Evolutionary conservation across 2,888 invertebrate genomes (phyloP).

Genomic region (Cataglyphis albicans): DNA sequence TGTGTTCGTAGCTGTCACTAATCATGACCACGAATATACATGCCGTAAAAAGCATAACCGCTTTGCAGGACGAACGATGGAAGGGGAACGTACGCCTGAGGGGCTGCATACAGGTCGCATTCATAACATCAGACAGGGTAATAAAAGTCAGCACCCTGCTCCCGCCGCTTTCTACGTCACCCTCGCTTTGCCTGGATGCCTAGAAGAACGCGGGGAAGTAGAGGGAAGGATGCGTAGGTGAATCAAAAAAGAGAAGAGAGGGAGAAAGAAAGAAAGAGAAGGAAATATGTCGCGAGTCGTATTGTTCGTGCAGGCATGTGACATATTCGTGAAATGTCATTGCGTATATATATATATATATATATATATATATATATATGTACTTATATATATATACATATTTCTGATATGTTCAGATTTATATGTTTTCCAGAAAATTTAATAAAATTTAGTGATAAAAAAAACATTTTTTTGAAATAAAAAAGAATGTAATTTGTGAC

Average conservation of each 20-base stretch:
- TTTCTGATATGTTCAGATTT: slow-evolving; percentile 67
- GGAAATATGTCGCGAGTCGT: slow-evolving; percentile 54
- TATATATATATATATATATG: slow-evolving; percentile 18
- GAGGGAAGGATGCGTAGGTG: slow-evolving; percentile 69
- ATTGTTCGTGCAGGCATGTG: slow-evolving; percentile 59
- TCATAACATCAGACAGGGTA: slow-evolving; percentile 83
- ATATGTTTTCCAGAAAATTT: slow-evolving; percentile 21
- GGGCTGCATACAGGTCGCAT: slow-evolving; percentile 78
- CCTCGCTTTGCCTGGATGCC: slow-evolving; percentile 59
- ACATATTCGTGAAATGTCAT: slow-evolving; percentile 68
- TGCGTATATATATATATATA: slow-evolving; percentile 29
- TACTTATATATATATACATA: slow-evolving; percentile 10
- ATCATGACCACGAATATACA: slow-evolving; percentile 74
- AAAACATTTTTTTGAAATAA: slow-evolving; percentile 30
- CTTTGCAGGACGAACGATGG: slow-evolving; percentile 64
- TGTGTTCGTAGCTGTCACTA: slow-evolving; percentile 71
- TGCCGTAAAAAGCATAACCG: slow-evolving; percentile 79
- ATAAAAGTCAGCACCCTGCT: slow-evolving; percentile 82
- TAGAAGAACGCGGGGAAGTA: slow-evolving; percentile 63
- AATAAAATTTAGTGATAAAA: slow-evolving; percentile 18
- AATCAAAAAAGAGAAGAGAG: slow-evolving; percentile 76
- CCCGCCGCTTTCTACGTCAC: slow-evolving; percentile 56
- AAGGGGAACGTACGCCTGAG: slow-evolving; percentile 62
- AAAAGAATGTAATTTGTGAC: slow-evolving; percentile 2
- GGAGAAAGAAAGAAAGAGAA: slow-evolving; percentile 11